Conservation (phyloP, 2,797 vertebrate genomes). For the Chelon auratus region DNA sequence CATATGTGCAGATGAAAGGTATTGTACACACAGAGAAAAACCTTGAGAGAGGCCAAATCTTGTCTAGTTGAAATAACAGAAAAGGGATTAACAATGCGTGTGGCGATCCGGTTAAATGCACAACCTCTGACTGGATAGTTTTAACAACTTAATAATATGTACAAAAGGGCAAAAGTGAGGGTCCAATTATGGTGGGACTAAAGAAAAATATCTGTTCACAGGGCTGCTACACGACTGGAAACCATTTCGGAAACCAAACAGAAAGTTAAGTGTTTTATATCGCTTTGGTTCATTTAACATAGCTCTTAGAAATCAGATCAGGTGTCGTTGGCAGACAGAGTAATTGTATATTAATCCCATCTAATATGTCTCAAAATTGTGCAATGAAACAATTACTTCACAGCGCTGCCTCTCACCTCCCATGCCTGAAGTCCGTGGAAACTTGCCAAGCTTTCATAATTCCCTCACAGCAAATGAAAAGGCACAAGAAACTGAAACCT, state of each 20-base stretch:
- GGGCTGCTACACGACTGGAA: constrained; percentile 76
- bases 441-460: constrained; percentile 52
- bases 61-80: constrained; percentile 77
- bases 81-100: constrained; percentile 79
- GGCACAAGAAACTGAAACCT: constrained; percentile 56
- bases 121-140: constrained; percentile 80
- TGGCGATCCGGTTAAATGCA: constrained; percentile 75
- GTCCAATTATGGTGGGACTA: constrained; percentile 74
- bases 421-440: constrained; percentile 45
- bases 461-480: constrained; percentile 48
- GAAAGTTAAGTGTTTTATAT: constrained; percentile 75
- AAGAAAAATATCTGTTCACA: constrained; percentile 76
- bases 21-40: constrained; percentile 69
- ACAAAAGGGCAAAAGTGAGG: constrained; percentile 76
- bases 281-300: constrained; percentile 64
- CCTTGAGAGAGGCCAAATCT: constrained; percentile 75
- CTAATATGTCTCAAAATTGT: constrained; percentile 65
- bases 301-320: constrained; percentile 72
- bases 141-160: constrained; percentile 85
- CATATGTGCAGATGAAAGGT: constrained; percentile 79
- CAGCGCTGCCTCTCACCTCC: constrained; percentile 35
- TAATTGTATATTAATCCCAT: constrained; percentile 74
- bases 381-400: constrained; percentile 71
- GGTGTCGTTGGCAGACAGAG: constrained; percentile 60
- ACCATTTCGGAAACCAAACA: constrained; percentile 79